Percentiles rank a stretch among this genome's conserved stretches.
Evolutionary conservation across 2,888 invertebrate species (phyloP).

Genomic region (Coenonympha arcania): DNA sequence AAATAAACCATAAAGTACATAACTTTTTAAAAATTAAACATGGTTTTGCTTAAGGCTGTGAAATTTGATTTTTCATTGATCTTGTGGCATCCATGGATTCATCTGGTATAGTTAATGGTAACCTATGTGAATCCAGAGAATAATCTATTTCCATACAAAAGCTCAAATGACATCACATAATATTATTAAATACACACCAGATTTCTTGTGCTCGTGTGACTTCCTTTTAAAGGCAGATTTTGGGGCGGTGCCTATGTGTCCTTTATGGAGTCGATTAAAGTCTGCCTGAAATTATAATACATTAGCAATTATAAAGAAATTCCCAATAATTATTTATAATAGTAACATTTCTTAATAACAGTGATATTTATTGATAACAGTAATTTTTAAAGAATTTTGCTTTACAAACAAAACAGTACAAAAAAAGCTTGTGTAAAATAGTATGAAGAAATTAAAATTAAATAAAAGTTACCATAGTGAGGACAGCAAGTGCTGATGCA

Average conservation of each 20-base stretch:
- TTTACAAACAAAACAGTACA: background rate
- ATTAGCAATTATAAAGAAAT: no score
- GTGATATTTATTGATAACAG: background rate
- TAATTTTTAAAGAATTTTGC: no score
- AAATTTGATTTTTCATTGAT: no score
- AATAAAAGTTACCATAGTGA: conserved; percentile 26
- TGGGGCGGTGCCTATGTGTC: conserved; percentile 85
- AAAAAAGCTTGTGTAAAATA: background rate
- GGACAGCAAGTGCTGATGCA: conserved; percentile 23
- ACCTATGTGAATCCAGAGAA: no score
- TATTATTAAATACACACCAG: conserved; percentile 39
- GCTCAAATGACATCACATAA: no score
- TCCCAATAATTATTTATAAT: no score
- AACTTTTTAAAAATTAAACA: no score
- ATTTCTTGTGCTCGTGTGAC: conserved; percentile 69
- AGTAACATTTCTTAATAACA: background rate
- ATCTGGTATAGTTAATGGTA: no score
- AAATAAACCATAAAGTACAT: no score
- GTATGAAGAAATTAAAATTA: conserved; percentile 8
- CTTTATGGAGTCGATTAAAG: conserved; percentile 85
- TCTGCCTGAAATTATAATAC: conserved; percentile 70
- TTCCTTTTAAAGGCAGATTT: conserved; percentile 55
- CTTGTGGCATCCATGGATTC: no score
- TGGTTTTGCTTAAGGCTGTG: no score
- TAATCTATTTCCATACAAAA: no score